A percentile compares a stretch with the other conserved stretches of the same genome.
These are phyloP conservation scores for Leucoraja erinaceus DNA, from an alignment of 2,113 vertebrate species.

Conservation along the genomic window DNA sequence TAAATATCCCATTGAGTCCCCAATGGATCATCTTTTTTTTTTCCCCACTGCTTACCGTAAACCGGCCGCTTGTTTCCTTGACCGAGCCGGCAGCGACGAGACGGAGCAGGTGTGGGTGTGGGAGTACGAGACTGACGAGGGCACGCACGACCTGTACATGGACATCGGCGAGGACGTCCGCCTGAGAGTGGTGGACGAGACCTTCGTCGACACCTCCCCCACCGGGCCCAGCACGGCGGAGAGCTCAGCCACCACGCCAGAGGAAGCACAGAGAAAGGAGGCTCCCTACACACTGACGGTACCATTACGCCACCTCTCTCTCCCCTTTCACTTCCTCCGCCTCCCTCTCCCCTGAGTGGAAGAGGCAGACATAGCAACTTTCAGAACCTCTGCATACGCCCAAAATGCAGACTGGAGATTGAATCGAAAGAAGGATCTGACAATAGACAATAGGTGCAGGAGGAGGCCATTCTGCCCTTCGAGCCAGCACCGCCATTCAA, in stretches of 20 bases:
- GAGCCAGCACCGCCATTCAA: too few relatives aligned
- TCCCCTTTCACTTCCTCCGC: not conserved
- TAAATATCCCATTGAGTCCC: too few relatives aligned
- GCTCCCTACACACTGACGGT: slow-evolving; percentile 84
- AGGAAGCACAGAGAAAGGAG: slow-evolving; percentile 75
- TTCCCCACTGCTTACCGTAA: not conserved
- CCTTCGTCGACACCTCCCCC: slow-evolving; percentile 87
- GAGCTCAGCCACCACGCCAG: slow-evolving; percentile 49
- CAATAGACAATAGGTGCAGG: too few relatives aligned
- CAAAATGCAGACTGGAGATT: too few relatives aligned
- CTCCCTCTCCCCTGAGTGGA: not conserved
- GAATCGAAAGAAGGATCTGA: too few relatives aligned
- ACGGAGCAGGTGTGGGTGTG: slow-evolving; percentile 95
- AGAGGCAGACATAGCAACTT: not conserved
- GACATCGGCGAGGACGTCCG: slow-evolving; percentile 91
- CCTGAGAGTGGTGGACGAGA: slow-evolving; percentile 84
- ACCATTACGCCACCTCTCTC: slow-evolving; percentile 39
- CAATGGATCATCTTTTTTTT: too few relatives aligned
- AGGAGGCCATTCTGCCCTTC: too few relatives aligned
- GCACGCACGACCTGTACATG: slow-evolving; percentile 96
- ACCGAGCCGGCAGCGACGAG: slow-evolving; percentile 72
- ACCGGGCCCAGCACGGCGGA: slow-evolving; percentile 70
- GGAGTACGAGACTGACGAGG: slow-evolving; percentile 96
- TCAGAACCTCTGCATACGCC: too few relatives aligned
- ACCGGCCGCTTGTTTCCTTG: slow-evolving; percentile 49